Conservation (phyloP, 2,113 vertebrate species). For the Rhineura floridana region DNA sequence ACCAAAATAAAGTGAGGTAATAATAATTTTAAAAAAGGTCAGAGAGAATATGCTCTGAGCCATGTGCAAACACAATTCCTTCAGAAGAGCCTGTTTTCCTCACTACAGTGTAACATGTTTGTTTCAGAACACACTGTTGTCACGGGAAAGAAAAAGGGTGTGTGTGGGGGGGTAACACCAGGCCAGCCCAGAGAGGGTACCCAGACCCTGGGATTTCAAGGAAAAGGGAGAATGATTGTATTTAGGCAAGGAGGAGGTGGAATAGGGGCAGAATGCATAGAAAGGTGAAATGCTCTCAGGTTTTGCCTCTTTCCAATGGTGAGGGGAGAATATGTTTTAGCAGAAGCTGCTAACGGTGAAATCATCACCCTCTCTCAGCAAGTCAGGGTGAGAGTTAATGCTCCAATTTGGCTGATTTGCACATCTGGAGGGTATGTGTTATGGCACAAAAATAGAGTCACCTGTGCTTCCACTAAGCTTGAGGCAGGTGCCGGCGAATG, state of each 20-base stretch:
- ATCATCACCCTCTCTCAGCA: conserved; percentile 29
- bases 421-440: conserved; percentile 34
- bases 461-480: conserved; percentile 22
- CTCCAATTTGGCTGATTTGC: conserved; percentile 61
- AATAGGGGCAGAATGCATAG: background rate
- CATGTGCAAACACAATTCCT: conserved; percentile 74
- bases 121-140: conserved; percentile 53
- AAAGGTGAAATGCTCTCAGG: background rate
- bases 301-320: background rate
- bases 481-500: accelerated
- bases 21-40: conserved; percentile 72
- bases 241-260: conserved; percentile 4
- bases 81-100: conserved; percentile 52
- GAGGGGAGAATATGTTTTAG: conserved; percentile 1
- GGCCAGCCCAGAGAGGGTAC: conserved; percentile 50
- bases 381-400: conserved; percentile 1
- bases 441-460: conserved; percentile 64
- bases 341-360: background rate
- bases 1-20: conserved; percentile 78
- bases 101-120: conserved; percentile 48
- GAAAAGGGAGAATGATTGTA: conserved; percentile 61
- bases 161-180: conserved; percentile 56
- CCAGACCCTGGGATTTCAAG: background rate
- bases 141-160: conserved; percentile 56
- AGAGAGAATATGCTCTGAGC: conserved; percentile 60